A percentile compares a stretch with the other conserved stretches of the same genome.
These are phyloP conservation scores for Smittia aterrima DNA, from an alignment of 2,888 invertebrate genomes.

Conservation along the genomic window DNA sequence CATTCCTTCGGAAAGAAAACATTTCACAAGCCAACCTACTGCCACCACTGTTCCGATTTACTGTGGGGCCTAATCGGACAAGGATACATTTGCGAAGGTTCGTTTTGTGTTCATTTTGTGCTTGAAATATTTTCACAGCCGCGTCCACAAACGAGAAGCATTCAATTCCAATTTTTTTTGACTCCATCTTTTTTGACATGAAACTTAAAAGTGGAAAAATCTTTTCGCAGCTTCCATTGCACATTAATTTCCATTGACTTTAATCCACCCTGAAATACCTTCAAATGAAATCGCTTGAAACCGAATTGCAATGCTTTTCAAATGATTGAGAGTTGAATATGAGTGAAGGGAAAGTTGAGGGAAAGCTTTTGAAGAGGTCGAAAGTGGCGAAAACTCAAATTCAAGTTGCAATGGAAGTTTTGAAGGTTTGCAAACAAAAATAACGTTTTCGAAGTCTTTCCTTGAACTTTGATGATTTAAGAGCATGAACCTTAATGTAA, in stretches of 20 bases:
- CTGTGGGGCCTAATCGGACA: constrained; percentile 99
- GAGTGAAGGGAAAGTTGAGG: constrained; percentile 38
- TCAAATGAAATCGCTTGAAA: background rate
- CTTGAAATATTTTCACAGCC: background rate
- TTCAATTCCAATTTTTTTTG: constrained; percentile 18
- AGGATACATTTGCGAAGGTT: constrained; percentile 99
- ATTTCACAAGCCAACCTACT: constrained; percentile 99
- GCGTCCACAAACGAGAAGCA: background rate
- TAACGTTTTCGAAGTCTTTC: background rate
- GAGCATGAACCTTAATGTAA: too few species aligned
- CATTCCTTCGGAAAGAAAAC: constrained; percentile 99
- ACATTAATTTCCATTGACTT: constrained; percentile 41
- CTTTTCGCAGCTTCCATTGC: constrained; percentile 38
- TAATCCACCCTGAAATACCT: constrained; percentile 25
- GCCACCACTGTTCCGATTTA: constrained; percentile 99
- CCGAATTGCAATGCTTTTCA: background rate
- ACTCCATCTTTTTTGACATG: constrained; percentile 33
- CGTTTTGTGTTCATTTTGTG: constrained; percentile 48
- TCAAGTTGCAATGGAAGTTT: background rate
- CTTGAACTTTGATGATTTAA: too few species aligned
- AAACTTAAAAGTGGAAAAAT: constrained; percentile 15
- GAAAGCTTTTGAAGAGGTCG: constrained; percentile 26
- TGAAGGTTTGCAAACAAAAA: background rate
- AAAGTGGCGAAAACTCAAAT: constrained; percentile 21
- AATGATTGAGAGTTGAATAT: background rate